These are phyloP conservation scores for Anarrhichthys ocellatus DNA, from an alignment of 2,113 vertebrate species.

Conservation along the genomic window DNA sequence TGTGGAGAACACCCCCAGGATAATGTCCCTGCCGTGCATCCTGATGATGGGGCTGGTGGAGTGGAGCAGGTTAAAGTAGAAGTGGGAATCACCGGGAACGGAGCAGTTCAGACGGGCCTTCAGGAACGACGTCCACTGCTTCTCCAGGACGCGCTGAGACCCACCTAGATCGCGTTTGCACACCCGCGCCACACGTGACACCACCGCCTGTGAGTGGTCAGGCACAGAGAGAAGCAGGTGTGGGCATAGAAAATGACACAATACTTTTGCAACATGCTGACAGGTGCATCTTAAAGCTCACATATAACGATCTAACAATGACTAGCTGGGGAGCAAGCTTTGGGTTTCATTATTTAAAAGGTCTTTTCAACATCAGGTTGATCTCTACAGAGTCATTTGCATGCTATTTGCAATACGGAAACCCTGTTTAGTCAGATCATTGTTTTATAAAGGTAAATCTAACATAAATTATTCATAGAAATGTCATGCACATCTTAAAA, in stretches of 20 bases:
- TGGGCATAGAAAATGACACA: neutral
- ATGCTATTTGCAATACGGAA: slow-evolving; percentile 45
- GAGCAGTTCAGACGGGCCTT: slow-evolving; percentile 98
- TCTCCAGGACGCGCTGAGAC: slow-evolving; percentile 94
- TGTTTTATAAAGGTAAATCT: slow-evolving; percentile 71
- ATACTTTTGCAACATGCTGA: neutral
- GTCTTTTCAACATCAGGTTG: slow-evolving; percentile 23
- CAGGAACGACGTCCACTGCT: slow-evolving; percentile 98
- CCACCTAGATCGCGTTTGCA: slow-evolving; percentile 95
- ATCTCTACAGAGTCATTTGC: slow-evolving; percentile 52
- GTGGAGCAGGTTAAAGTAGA: slow-evolving; percentile 98
- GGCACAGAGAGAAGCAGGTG: neutral
- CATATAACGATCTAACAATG: neutral
- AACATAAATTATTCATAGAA: slow-evolving; percentile 78
- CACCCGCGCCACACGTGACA: slow-evolving; percentile 93
- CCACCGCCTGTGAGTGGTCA: slow-evolving; percentile 86
- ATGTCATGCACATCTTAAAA: slow-evolving; percentile 65
- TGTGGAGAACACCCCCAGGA: slow-evolving; percentile 94
- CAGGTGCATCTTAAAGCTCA: neutral
- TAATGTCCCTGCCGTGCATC: slow-evolving; percentile 90
- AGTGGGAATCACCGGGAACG: slow-evolving; percentile 93
- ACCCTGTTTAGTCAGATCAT: slow-evolving; percentile 64
- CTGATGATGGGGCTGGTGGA: slow-evolving; percentile 91
- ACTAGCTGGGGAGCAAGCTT: slow-evolving; percentile 7
- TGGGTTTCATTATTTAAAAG: slow-evolving; percentile 55